phyloP scores from a whole-genome alignment of 2,888 invertebrate genomes.

The Adelognathus sp. region DNA sequence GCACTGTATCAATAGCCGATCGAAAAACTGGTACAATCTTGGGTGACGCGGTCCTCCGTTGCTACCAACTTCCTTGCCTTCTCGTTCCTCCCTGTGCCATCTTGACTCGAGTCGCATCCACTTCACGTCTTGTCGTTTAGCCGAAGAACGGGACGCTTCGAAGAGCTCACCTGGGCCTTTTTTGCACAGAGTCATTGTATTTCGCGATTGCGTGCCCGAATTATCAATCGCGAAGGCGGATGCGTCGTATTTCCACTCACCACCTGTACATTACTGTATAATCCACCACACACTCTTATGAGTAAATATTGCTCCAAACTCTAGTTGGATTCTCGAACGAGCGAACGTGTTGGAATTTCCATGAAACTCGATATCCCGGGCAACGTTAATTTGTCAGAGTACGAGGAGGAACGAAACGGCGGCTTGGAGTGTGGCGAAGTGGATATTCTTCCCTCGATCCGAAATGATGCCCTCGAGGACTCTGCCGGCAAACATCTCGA shows the following conservation, averaged over 20 bases:
- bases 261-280: constrained; percentile 37
- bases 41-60: constrained; percentile 59
- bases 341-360: neutral
- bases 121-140: constrained; percentile 57
- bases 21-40: constrained; percentile 80
- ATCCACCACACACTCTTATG: neutral
- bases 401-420: neutral
- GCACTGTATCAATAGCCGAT: constrained; percentile 74
- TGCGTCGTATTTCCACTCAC: constrained; percentile 21
- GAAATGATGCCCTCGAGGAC: constrained; percentile 71
- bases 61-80: constrained; percentile 14
- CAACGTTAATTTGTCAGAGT: constrained; percentile 1
- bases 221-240: constrained; percentile 71
- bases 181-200: constrained; percentile 72
- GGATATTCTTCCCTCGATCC: constrained; percentile 62
- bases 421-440: neutral
- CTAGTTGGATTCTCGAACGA: neutral
- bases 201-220: constrained; percentile 74
- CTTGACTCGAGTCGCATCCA: constrained; percentile 53
- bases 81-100: constrained; percentile 34
- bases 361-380: neutral
- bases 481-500: constrained; percentile 61
- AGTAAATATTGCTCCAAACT: neutral
- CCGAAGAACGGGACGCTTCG: constrained; percentile 35
- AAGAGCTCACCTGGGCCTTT: constrained; percentile 74